Percentiles rank a stretch among this genome's conserved stretches.
Evolutionary conservation across 2,113 vertebrate genomes (phyloP).

Genomic region (Pungitius pungitius): DNA sequence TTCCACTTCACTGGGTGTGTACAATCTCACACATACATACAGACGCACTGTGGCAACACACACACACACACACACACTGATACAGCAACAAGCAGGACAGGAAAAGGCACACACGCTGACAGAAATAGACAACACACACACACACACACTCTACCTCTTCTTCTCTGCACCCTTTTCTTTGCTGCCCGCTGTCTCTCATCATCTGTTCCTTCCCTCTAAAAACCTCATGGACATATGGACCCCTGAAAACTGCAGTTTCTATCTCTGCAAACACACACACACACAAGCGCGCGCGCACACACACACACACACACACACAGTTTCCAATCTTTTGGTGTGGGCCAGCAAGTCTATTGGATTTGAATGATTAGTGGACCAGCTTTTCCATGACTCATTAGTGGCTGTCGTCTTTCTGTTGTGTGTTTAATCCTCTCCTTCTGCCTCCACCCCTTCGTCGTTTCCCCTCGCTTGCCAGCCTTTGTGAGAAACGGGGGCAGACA

Average conservation of each 20-base stretch:
- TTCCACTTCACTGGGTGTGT: constrained; percentile 77
- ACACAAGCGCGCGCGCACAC: constrained; percentile 32
- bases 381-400: constrained; percentile 75
- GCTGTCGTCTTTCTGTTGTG: constrained; percentile 63
- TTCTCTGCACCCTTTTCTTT: constrained; percentile 40
- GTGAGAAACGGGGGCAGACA: constrained; percentile 77
- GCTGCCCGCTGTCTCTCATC: constrained; percentile 70
- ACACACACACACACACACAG: constrained; percentile 37
- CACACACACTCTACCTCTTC: constrained; percentile 28
- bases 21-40: constrained; percentile 39
- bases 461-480: constrained; percentile 65
- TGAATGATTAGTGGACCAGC: constrained; percentile 73
- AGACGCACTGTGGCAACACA: constrained; percentile 32
- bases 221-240: constrained; percentile 77
- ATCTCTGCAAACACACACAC: constrained; percentile 35
- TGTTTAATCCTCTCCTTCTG: constrained; percentile 74
- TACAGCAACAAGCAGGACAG: constrained; percentile 55
- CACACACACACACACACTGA: constrained; percentile 35
- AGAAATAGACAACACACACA: constrained; percentile 56
- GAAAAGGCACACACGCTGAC: constrained; percentile 60
- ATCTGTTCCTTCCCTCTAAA: constrained; percentile 74
- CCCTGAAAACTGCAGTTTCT: constrained; percentile 63
- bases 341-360: constrained; percentile 73
- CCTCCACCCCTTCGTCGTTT: constrained; percentile 64
- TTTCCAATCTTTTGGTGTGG: constrained; percentile 39